Evolutionary conservation across 2,888 invertebrate species (phyloP), one percentile per base, ranked within the genome.

Genomic region (Microplitis deprimator): DNA sequence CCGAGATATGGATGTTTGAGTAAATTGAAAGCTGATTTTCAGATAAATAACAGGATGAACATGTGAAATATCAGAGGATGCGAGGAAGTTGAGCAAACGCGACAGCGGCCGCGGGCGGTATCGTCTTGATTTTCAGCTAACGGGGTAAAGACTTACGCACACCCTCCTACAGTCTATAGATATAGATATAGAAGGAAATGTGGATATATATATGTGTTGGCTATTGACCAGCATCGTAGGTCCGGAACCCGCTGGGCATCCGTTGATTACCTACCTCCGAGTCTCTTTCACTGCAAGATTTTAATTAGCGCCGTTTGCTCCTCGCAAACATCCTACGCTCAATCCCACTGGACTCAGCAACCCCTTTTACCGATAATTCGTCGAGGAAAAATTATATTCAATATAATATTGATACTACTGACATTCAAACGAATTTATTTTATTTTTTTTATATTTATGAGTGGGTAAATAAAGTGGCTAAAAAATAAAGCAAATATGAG

Each of bases 271-370:
- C 84, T 84, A 80, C 79, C 74, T 61, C 77, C 74, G 70, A 71
- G 62, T 8, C 72, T 76, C 72, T 68, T 73, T 64, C 68, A 85
- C 86, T 86, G 82, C 84, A 79, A 86, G 87, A 89, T 89, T 89
- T 89, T 89, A 89, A 89, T 89, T 89, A 89, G 86, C 84, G 80
- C 81, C 84, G 89, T 89, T 89, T 89, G 83, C 89, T 85, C 85
- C 82, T 83, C 83, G 87, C 87, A 89, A 89, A 89, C 88, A 89
- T 82, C 79, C 50, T 50, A 81, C 75, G 78, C 82, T 83, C 82
- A 84, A 84, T 79, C 83, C 84, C 80, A 82, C 78, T 80, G 80
- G 76, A 82, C 80, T 76, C 70, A 13, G 50, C 13, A 73, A 59
- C 72, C 65, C 75, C 59, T n/a, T 71, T 69, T 73, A 62, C 73